Base-by-base conservation (phyloP, 2,797 vertebrate species). In the Anabas testudineus region DNA sequence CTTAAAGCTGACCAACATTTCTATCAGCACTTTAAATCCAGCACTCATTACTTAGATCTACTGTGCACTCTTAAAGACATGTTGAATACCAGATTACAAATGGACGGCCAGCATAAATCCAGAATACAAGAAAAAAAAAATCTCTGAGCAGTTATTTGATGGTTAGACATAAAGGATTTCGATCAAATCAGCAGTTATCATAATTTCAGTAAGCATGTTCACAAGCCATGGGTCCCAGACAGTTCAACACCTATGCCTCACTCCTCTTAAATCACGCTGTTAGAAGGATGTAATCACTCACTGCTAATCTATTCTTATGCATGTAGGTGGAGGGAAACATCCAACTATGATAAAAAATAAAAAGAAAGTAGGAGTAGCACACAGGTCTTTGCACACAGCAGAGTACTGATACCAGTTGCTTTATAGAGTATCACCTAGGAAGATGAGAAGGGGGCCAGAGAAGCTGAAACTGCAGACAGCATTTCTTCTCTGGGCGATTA, bases 1-100 rank as follows among this genome's bases (percentile, higher is more conserved):
- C 88, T 92, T 89, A 88, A 86, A 76, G 66, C 78, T 80, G 67
- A 76, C 83, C 85, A 84, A 82, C 62, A 82, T 82, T 86, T 87
- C 71, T 79, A 82, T 80, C 47, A 65, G 79, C 84, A 86, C 84
- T 87, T 84, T 79, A 76, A 81, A 80, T 39, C 70, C 77, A 80
- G 49, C 72, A 60, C 72, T 84, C 81, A 81, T 88, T 89, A 88
- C 65, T 88, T 87, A 85, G 63, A 83, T 77, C 74, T 74, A 58
- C 71, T 57, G 62, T 15, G 37, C 2, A 26, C 76, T 78, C 72
- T 66, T 74, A 61, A 78, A 68, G 63, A 81, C 67, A 76, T 42
- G 42, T 28, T 54, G 64, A 78, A 79, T 47, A 65, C 41, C 54
- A 37, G 77, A 87, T 71, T 74, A 80, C 34, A 59, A 81, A 71